Percentiles rank a stretch among this genome's conserved stretches.
phyloP scores from a whole-genome alignment of 2,888 invertebrate species.

The Mythimna loreyi region DNA sequence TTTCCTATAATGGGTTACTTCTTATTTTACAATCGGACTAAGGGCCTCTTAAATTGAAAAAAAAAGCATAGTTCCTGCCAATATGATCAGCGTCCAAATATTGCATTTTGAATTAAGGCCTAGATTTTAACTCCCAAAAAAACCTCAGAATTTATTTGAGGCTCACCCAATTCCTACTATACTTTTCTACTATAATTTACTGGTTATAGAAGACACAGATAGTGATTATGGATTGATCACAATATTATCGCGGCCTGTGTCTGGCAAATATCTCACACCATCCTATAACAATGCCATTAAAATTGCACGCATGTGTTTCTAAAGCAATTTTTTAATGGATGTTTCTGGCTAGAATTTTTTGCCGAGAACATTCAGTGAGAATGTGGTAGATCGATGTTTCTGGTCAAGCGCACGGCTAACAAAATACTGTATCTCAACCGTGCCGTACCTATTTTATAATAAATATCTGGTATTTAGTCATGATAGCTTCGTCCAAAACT shows the following conservation, averaged over 20 bases:
- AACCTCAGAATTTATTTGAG: neutral
- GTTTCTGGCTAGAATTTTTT: too few species aligned
- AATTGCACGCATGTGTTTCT: too few species aligned
- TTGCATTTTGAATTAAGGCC: neutral
- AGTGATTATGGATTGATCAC: neutral
- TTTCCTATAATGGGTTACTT: conserved; percentile 91
- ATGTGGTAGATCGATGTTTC: too few species aligned
- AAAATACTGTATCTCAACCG: too few species aligned
- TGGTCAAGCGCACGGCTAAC: too few species aligned
- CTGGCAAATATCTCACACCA: too few species aligned
- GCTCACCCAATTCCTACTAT: neutral
- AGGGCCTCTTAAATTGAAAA: neutral
- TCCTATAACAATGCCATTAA: too few species aligned
- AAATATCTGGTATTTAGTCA: too few species aligned
- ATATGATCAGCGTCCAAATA: neutral
- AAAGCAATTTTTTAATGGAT: too few species aligned
- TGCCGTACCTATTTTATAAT: too few species aligned
- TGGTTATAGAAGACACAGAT: neutral
- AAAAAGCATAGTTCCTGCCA: neutral
- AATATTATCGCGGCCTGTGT: neutral
- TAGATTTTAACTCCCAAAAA: neutral
- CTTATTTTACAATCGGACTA: neutral
- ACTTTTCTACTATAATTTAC: neutral
- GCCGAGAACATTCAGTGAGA: too few species aligned
- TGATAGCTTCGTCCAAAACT: too few species aligned